Evolutionary conservation across 2,888 invertebrate species (phyloP).

Genomic region (Adelphocoris suturalis): DNA sequence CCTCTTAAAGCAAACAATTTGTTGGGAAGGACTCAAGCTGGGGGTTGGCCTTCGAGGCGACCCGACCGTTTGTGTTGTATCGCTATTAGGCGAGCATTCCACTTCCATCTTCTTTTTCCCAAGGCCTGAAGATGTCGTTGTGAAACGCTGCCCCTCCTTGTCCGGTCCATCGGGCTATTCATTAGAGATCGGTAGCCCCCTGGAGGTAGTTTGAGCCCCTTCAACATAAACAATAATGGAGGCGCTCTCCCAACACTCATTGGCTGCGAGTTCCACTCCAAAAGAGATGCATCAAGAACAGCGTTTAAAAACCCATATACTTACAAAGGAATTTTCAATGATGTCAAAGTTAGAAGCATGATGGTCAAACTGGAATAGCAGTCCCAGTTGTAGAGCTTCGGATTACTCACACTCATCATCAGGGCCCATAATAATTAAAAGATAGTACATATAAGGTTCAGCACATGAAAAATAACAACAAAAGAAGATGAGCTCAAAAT

Average conservation of each 20-base stretch:
- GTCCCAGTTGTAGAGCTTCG: too few species aligned
- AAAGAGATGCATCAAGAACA: background rate
- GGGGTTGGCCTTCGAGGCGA: conserved; percentile 46
- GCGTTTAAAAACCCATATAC: too few species aligned
- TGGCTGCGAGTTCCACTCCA: conserved; percentile 4
- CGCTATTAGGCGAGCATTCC: conserved; percentile 69
- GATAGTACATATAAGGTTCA: too few species aligned
- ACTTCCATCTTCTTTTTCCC: conserved; percentile 42
- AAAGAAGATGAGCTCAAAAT: too few species aligned
- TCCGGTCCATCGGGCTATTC: conserved; percentile 53
- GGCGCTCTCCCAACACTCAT: conserved; percentile 31
- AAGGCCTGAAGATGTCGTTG: conserved; percentile 67
- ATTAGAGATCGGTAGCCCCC: conserved; percentile 66
- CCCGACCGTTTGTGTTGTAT: conserved; percentile 63
- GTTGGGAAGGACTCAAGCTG: conserved; percentile 43
- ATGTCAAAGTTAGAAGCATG: too few species aligned
- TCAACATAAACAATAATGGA: conserved; percentile 65
- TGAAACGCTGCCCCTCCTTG: conserved; percentile 64
- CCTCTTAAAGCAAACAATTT: conserved; percentile 54
- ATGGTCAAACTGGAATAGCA: too few species aligned
- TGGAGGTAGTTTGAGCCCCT: conserved; percentile 64
- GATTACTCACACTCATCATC: too few species aligned
- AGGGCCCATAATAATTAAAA: too few species aligned
- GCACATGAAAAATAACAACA: too few species aligned
- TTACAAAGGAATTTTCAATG: too few species aligned